Percentiles rank a stretch among this genome's conserved stretches.
phyloP scores from a whole-genome alignment of 2,888 invertebrate species.

The Trileptium ribeirensis region DNA sequence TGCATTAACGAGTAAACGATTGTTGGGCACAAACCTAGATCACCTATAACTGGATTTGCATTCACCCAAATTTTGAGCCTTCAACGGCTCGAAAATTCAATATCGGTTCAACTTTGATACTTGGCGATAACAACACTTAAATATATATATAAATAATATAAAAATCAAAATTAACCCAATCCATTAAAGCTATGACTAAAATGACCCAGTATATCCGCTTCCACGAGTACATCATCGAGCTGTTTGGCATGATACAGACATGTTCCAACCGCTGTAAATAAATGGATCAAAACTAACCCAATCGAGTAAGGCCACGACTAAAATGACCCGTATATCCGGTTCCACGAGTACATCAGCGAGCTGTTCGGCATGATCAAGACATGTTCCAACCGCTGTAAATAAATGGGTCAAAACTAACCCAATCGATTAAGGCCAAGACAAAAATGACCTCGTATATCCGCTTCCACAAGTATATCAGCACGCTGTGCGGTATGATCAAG shows the following conservation, averaged over 20 bases:
- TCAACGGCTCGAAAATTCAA: too few species aligned
- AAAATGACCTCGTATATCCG: constrained; percentile 14
- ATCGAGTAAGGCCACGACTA: constrained; percentile 23
- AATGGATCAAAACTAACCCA: constrained; percentile 15
- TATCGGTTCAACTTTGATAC: too few species aligned
- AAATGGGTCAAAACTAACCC: constrained; percentile 12
- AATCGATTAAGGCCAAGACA: constrained; percentile 24
- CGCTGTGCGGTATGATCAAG: constrained; percentile 12
- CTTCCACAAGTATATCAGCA: constrained; percentile 18
- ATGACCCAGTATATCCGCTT: constrained; percentile 13
- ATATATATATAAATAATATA: too few species aligned
- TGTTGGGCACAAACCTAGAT: too few species aligned
- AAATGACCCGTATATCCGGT: constrained; percentile 16
- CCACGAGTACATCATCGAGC: constrained; percentile 18
- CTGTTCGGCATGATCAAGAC: constrained; percentile 12
- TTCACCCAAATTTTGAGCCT: too few species aligned
- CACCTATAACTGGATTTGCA: too few species aligned
- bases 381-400: constrained; percentile 9
- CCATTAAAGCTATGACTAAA: constrained; percentile 24
- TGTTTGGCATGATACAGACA: constrained; percentile 6
- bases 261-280: constrained; percentile 13
- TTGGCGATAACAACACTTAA: too few species aligned
- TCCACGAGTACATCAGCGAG: constrained; percentile 18
- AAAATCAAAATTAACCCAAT: constrained; percentile 14
- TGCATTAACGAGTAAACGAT: too few species aligned